Conservation (phyloP, 2,113 vertebrate genomes). For the Prunella fulvescens region DNA sequence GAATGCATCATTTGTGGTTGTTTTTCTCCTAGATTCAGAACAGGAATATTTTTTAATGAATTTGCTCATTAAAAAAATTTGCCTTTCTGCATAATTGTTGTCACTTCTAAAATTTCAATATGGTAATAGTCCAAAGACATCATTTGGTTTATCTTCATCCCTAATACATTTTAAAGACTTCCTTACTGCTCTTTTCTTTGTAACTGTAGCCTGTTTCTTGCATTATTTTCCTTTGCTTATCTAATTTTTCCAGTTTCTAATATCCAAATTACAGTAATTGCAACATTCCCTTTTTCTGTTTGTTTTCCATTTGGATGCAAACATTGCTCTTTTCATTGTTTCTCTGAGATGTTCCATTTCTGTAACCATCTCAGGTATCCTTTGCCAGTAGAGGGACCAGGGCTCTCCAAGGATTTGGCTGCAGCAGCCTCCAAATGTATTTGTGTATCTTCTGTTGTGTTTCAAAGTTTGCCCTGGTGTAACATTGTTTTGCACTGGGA, state of each 20-base stretch:
- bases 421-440: not conserved
- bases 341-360: not conserved
- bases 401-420: not conserved
- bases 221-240: slow-evolving; percentile 1
- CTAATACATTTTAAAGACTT: slow-evolving; percentile 6
- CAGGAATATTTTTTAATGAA: too few species aligned
- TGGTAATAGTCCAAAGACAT: slow-evolving; percentile 12
- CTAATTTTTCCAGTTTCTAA: slow-evolving; percentile 15
- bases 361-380: not conserved
- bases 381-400: not conserved
- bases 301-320: slow-evolving; percentile 6
- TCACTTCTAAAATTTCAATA: slow-evolving; percentile 26
- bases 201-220: not conserved
- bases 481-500: not conserved
- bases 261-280: slow-evolving; percentile 29
- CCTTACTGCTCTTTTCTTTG: not conserved
- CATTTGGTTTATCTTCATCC: not conserved
- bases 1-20: not conserved
- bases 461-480: not conserved
- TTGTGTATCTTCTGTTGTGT: not conserved
- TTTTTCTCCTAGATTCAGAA: slow-evolving; percentile 14
- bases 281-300: not conserved
- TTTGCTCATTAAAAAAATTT: slow-evolving; percentile 40
- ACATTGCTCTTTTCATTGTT: not conserved
- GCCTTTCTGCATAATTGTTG: slow-evolving; percentile 20